These are phyloP conservation scores for Anolis carolinensis DNA, from an alignment of 2,113 vertebrate genomes.

Conservation along the genomic window DNA sequence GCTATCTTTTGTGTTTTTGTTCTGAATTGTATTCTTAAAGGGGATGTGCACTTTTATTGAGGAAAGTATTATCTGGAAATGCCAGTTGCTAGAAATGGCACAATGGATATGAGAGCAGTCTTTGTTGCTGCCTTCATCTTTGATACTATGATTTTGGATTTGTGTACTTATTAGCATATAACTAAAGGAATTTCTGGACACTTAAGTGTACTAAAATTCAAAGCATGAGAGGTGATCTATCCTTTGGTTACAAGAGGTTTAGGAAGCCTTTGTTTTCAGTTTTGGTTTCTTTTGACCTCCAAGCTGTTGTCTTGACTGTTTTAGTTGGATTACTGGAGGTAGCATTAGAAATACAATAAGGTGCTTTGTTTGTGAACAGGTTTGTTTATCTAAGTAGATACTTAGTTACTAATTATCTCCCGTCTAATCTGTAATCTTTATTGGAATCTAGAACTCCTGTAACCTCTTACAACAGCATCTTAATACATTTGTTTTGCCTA, in stretches of 20 bases:
- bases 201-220: background rate
- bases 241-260: background rate
- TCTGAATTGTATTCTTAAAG: conserved; percentile 4
- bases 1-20: background rate
- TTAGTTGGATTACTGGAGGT: conserved; percentile 64
- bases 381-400: conserved; percentile 69
- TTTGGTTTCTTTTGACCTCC: conserved; percentile 6
- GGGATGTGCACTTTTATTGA: conserved; percentile 4
- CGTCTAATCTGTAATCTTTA: conserved; percentile 70
- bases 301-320: conserved; percentile 50
- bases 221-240: background rate
- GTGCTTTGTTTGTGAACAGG: conserved; percentile 69
- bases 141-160: conserved; percentile 29
- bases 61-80: background rate
- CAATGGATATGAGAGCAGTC: background rate
- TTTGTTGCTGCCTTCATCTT: background rate
- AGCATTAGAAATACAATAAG: conserved; percentile 66
- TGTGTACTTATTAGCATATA: conserved; percentile 6
- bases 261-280: conserved; percentile 44
- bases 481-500: conserved; percentile 62
- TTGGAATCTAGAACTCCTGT: conserved; percentile 67
- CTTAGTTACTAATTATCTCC: conserved; percentile 65
- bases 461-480: conserved; percentile 61
- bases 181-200: background rate
- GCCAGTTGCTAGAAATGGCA: conserved; percentile 42